Base-by-base conservation (phyloP, 1,140 invertebrate genomes). In the Lasioglossum baleicum region DNA sequence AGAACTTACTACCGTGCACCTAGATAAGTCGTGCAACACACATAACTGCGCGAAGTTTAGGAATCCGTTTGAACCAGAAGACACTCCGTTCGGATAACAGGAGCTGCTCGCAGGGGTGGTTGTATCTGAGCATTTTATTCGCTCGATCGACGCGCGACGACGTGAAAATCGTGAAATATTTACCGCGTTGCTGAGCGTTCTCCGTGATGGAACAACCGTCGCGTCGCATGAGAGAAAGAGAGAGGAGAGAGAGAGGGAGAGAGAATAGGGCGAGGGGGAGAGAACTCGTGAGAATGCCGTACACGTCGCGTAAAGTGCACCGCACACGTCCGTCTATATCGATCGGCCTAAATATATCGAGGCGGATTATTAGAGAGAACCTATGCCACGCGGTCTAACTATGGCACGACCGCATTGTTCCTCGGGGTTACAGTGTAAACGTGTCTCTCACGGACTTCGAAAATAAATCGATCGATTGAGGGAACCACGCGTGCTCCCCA, bases 321-420 rank as follows among this genome's bases (percentile, higher is more conserved):
- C 42, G 56, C 73, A 85, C 48, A 85, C 82, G 69, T 85, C 73
- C 83, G 65, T 80, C 61, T 86, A 85, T 75, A 86, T 86, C 77
- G 81, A 86, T 86, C 77, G 84, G 85, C 81, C 85, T 86, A 86
- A 86, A 86, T 86, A 86, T 86, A 86, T 83, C 81, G 73, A 83
- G 80, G 42, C 75, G 69, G 77, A 86, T 83, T 79, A 79, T 79
- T 86, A 86, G 82, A 78, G 72, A 85, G 84, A 48, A 74, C 76
- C 77, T 83, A 77, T 76, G 66, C 58, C 70, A 86, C 66, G 51
- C 82, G 61, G 58, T 69, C 65, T 77, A 86, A 85, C 53, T 83
- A 86, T 79, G 75, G 75, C 72, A 75, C 80, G 84, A 79, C 75
- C 76, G 80, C 69, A 86, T 86, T 86, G 81, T 83, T 85, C 69